Evolutionary conservation across 2,797 vertebrate species (phyloP), one percentile per base, ranked within the genome.

Genomic region (Clarias platycephalus): DNA sequence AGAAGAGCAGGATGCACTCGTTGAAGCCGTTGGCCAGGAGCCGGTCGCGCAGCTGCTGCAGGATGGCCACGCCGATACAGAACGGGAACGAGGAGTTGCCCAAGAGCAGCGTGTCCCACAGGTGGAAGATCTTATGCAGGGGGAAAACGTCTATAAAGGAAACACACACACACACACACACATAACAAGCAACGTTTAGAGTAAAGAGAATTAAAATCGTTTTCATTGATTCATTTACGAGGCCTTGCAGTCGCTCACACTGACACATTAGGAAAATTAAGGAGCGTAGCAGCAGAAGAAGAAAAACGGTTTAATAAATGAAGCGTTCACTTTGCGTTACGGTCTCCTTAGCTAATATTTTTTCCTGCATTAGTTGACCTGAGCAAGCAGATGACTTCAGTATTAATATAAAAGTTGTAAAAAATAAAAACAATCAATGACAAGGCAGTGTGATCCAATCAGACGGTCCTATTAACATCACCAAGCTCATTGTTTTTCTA

Each of bases 1-100:
- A 99, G 91, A 99, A 99, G 80, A 99, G 97, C 7, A 99, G 96
- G 92, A 99, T 99, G 91, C 98, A 99, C 90, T 99, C 98, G 71
- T 99, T 99, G 93, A 99, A 99, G 89, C 98, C 98, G 77, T 99
- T 99, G 67, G 97, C 96, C 92, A 99, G 90, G 87, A 99, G 96
- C 22, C 98, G 95, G 89, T 98, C 97, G 55, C 98, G 94, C 53
- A 99, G 95, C 86, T 99, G 98, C 86, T 99, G 98, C 85, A 99
- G 92, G 90, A 99, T 98, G 86, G 98, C 97, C 83, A 99, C 97
- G n/a, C 97, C 98, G 64, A 99, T 99, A 83, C 98, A 99, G 91
- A 99, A 99, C 0, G 98, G 98, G 87, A 99, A 99, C 5, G 98
- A 99, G 37, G 97, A 98, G 92, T 98, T 99, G 13, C 98, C 98